A percentile compares a stretch with the other conserved stretches of the same genome.
Evolutionary conservation across 2,888 invertebrate species (phyloP).

Genomic region (Eubasilissa splendida): DNA sequence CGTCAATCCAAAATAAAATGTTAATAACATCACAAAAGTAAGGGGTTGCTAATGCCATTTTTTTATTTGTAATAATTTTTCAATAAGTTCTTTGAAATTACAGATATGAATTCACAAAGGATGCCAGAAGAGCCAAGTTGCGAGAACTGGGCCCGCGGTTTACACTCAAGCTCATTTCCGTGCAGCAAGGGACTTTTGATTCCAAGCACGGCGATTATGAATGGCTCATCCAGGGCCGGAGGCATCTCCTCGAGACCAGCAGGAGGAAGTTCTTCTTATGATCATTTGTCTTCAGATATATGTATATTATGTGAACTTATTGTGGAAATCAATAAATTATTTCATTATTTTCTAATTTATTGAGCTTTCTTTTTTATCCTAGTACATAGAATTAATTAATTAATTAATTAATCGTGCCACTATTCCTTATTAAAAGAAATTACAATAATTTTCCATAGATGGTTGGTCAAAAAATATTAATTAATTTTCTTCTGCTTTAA

Average conservation of each 20-base stretch:
- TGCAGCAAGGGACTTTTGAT: conserved; percentile 98
- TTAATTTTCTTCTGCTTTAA: too few relatives aligned
- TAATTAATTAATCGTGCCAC: too few relatives aligned
- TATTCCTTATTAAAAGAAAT: too few relatives aligned
- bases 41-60: background rate
- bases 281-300: conserved; percentile 43
- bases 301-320: background rate
- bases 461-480: too few relatives aligned
- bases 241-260: conserved; percentile 95
- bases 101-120: conserved; percentile 91
- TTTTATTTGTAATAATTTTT: background rate
- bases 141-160: conserved; percentile 98
- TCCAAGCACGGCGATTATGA: conserved; percentile 97
- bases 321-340: background rate
- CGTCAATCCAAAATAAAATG: too few relatives aligned
- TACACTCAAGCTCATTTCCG: conserved; percentile 90
- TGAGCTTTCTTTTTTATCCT: background rate
- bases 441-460: too few relatives aligned
- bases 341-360: background rate
- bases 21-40: background rate
- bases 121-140: conserved; percentile 81
- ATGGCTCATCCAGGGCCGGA: conserved; percentile 92
- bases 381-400: background rate
- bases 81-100: conserved; percentile 57
- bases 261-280: conserved; percentile 94